A percentile compares a stretch with the other conserved stretches of the same genome.
Evolutionary conservation across 2,797 vertebrate species (phyloP).

Genomic region (Spinus pinus): DNA sequence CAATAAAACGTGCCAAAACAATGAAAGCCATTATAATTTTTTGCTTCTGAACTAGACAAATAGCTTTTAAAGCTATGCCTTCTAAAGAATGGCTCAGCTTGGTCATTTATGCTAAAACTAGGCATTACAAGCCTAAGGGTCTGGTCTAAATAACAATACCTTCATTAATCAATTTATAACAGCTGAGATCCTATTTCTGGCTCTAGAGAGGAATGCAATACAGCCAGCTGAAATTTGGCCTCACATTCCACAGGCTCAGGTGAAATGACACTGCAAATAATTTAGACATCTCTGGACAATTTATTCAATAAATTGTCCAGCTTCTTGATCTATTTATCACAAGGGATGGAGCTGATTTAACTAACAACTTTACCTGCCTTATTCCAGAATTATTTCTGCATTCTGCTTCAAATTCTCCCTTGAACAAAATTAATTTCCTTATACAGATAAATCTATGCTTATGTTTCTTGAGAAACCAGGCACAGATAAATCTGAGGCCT

Average conservation of each 20-base stretch:
- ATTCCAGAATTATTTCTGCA: background rate
- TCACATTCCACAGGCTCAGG: conserved; percentile 22
- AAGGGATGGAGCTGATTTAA: conserved; percentile 2
- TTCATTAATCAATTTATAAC: conserved; percentile 53
- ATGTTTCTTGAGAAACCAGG: conserved; percentile 1
- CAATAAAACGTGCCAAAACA: background rate
- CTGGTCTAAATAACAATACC: conserved; percentile 49
- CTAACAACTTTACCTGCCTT: conserved; percentile 17
- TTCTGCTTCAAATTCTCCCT: background rate
- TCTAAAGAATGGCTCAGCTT: background rate
- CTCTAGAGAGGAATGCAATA: conserved; percentile 28
- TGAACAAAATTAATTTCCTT: conserved; percentile 34
- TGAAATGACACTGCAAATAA: conserved; percentile 20
- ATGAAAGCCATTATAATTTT: conserved; percentile 12
- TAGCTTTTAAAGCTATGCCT: background rate
- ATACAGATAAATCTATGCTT: conserved; percentile 22
- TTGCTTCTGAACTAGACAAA: conserved; percentile 39
- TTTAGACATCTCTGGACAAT: conserved; percentile 17
- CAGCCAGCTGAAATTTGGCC: conserved; percentile 13
- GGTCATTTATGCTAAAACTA: conserved; percentile 38
- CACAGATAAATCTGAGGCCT: background rate
- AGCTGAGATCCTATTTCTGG: conserved; percentile 34
- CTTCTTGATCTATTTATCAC: conserved; percentile 23
- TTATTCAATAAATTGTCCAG: conserved; percentile 6
- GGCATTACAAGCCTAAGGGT: conserved; percentile 31